Base-by-base conservation (phyloP, 1,140 invertebrate genomes). In the Homalodisca vitripennis region DNA sequence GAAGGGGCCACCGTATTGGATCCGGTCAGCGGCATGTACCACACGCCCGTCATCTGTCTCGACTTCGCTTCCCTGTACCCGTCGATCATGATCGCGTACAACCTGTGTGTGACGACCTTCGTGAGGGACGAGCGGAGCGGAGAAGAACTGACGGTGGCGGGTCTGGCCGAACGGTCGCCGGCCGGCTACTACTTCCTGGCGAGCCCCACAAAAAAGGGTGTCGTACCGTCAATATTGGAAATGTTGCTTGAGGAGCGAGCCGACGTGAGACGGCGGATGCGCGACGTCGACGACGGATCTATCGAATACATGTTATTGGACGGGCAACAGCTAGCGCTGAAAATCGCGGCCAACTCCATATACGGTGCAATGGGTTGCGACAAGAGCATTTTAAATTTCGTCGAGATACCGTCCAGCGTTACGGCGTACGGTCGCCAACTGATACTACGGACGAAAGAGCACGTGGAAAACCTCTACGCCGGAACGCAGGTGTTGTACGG, bases 31-130 rank as follows among this genome's bases (percentile, higher is more conserved):
- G 55, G 55, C 3, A 13, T 29, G 2, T 60, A 60, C 55, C 24
- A 27, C 55, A 77, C 80, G 17, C 88, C 88, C 0, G 90, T 90
- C 73, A 86, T 88, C 3, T 91, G 89, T 1, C 78, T 90, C 20
- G 89, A 91, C 82, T 91, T 91, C 76, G 83, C 86, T 13, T 91
- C 88, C 2, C 82, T 91, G 76, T 91, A 90, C 75, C 88, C 88
- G 1, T 88, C 86, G 34, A 90, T 90, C 69, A 91, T 90, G 89
- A 89, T 90, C 82, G 88, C 89, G 24, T 87, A 91, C 74, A 90
- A 90, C 77, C 78, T 90, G 3, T 90, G 88, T 75, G 91, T 27
- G 22, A 60, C 12, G 2, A 60, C 55, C 24, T 13, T 60, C 10
- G 10, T 66, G 31, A 48, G 3, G 12, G 27, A 48, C 17, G 27